Evolutionary conservation across 2,888 invertebrate genomes (phyloP).

Genomic region (Scaptomyza reducta): DNA sequence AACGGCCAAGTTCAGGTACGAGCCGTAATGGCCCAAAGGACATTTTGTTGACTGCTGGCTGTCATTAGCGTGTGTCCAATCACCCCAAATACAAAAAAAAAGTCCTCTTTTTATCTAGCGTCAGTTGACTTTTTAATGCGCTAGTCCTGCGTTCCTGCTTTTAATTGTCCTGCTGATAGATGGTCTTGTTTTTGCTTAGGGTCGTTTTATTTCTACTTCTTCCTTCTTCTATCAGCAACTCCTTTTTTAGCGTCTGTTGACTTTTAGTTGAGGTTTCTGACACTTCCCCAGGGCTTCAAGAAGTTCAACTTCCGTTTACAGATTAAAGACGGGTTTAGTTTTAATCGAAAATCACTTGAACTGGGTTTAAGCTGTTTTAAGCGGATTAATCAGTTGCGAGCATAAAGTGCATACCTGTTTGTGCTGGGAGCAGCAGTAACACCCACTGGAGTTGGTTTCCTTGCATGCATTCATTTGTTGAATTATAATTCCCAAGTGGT

Average conservation of each 20-base stretch:
- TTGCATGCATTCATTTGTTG: not conserved
- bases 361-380: slow-evolving; percentile 4
- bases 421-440: not conserved
- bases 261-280: slow-evolving; percentile 40
- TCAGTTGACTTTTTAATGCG: slow-evolving; percentile 64
- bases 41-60: slow-evolving; percentile 63
- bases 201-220: slow-evolving; percentile 12
- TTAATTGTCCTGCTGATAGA: slow-evolving; percentile 70
- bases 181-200: slow-evolving; percentile 27
- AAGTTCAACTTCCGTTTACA: slow-evolving; percentile 46
- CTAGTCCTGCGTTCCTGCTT: slow-evolving; percentile 46
- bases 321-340: slow-evolving; percentile 28
- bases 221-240: slow-evolving; percentile 9
- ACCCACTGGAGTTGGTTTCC: not conserved
- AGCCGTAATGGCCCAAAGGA: slow-evolving; percentile 37
- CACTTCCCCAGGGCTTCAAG: slow-evolving; percentile 32
- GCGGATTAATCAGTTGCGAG: slow-evolving; percentile 20
- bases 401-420: not conserved
- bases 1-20: slow-evolving; percentile 68
- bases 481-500: slow-evolving; percentile 2
- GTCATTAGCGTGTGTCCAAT: slow-evolving; percentile 69
- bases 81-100: slow-evolving; percentile 38
- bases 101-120: slow-evolving; percentile 38
- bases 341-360: slow-evolving; percentile 7
- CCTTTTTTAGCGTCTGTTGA: slow-evolving; percentile 50